phyloP scores from a whole-genome alignment of 2,113 vertebrate species.

The Centropus unirufus region DNA sequence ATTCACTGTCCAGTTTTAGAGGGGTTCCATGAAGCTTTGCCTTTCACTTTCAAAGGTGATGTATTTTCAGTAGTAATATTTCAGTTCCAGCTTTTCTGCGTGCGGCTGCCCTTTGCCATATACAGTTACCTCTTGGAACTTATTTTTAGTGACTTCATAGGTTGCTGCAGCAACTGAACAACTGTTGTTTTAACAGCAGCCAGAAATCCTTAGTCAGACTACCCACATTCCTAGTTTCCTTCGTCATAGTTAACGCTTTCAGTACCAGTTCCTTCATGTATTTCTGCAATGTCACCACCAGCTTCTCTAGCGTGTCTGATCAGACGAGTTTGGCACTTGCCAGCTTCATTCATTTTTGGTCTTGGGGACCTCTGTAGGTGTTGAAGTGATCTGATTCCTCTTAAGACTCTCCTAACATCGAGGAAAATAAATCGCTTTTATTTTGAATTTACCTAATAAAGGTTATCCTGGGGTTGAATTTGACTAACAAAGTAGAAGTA shows the following conservation, averaged over 20 bases:
- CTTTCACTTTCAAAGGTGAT: neutral
- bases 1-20: neutral
- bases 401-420: neutral
- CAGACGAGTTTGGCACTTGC: neutral
- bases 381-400: neutral
- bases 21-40: neutral
- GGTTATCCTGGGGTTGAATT: neutral
- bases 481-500: neutral
- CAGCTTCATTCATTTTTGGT: neutral
- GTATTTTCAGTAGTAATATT: neutral
- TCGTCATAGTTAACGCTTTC: slow-evolving; percentile 45
- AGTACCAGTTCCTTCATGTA: neutral
- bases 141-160: slow-evolving; percentile 73
- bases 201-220: slow-evolving; percentile 58
- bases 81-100: slow-evolving; percentile 16
- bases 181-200: slow-evolving; percentile 62
- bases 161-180: slow-evolving; percentile 69
- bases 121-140: slow-evolving; percentile 63
- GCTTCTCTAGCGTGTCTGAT: neutral
- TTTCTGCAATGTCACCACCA: neutral
- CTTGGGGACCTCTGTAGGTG: neutral
- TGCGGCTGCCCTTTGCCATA: slow-evolving; percentile 57
- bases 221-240: slow-evolving; percentile 29
- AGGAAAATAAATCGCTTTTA: neutral
- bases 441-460: neutral